Conservation (phyloP, 2,797 vertebrate species). For the Ficedula albicollis region DNA sequence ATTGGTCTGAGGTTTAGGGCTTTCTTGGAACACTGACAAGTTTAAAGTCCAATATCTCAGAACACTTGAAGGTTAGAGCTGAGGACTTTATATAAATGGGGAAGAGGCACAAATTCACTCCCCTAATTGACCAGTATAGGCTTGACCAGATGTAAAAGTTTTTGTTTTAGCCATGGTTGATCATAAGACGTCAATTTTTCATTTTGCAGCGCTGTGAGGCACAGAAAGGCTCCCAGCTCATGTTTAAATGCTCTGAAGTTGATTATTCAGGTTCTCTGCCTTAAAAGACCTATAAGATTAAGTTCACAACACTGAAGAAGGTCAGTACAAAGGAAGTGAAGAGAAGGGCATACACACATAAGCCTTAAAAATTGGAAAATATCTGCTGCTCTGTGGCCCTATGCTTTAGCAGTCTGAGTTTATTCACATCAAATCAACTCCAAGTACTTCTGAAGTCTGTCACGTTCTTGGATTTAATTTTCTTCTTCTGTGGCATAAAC, state of each 20-base stretch:
- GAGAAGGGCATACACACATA: rapidly evolving
- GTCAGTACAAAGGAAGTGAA: background rate
- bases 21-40: background rate
- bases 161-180: background rate
- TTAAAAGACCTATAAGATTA: background rate
- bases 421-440: background rate
- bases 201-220: background rate
- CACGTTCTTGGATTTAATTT: rapidly evolving
- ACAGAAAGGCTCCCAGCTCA: background rate
- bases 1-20: background rate
- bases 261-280: background rate
- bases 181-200: background rate
- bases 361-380: background rate
- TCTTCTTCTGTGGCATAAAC: background rate
- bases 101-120: background rate
- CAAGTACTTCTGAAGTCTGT: background rate
- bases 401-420: background rate
- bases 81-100: background rate
- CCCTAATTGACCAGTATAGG: background rate
- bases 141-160: background rate
- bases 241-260: background rate
- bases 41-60: conserved; percentile 21
- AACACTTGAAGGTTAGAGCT: background rate
- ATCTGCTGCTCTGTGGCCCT: background rate
- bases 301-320: background rate